Evolutionary conservation across 2,888 invertebrate species (phyloP).

Genomic region (Panzeria rudis): DNA sequence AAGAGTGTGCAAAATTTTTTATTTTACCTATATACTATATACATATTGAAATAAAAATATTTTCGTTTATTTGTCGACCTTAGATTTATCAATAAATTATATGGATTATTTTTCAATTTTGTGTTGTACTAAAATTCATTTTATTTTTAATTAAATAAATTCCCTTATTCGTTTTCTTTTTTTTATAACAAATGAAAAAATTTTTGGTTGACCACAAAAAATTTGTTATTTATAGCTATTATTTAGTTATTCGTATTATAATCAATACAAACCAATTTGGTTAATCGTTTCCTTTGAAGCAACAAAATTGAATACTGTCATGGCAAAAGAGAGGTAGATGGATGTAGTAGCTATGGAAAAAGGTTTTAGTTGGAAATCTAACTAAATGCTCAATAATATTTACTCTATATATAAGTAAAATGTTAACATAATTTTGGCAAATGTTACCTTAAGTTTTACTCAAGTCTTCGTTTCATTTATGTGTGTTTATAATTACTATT

Average conservation of each 20-base stretch:
- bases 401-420: neutral
- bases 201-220: conserved; percentile 28
- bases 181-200: conserved; percentile 21
- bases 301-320: conserved; percentile 20
- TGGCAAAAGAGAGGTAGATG: neutral
- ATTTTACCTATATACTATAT: too few species aligned
- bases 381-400: neutral
- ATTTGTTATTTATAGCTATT: conserved; percentile 50
- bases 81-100: too few species aligned
- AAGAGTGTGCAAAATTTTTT: too few species aligned
- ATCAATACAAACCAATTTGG: conserved; percentile 33
- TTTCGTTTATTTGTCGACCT: too few species aligned
- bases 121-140: neutral
- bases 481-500: neutral
- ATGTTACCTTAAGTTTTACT: neutral
- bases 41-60: neutral
- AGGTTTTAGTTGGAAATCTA: neutral
- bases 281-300: neutral
- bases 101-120: neutral
- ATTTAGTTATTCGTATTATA: conserved; percentile 39
- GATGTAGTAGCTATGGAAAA: neutral
- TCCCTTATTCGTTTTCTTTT: neutral
- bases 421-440: too few species aligned
- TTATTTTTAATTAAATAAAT: neutral
- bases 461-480: neutral